Percentiles rank a stretch among this genome's conserved stretches.
phyloP scores from a whole-genome alignment of 2,113 vertebrate species.

The Sylvilagus bachmani region DNA sequence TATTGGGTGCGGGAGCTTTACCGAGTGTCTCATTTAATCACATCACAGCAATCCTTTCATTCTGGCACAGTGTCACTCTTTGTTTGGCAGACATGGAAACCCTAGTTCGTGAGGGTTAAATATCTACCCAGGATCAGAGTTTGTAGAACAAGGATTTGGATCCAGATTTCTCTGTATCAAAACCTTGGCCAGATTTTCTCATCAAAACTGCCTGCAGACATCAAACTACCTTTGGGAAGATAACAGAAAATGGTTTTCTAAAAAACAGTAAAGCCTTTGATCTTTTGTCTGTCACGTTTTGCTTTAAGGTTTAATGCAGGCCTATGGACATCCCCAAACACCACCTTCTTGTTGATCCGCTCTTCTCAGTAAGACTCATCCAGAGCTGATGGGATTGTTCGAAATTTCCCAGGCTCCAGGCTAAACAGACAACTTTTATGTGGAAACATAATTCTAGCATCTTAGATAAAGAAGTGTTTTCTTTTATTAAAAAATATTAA shows the following conservation, averaged over 20 bases:
- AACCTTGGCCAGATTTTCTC: neutral
- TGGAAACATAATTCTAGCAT: neutral
- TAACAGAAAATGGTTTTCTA: neutral
- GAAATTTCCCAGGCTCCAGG: conserved; percentile 28
- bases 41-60: neutral
- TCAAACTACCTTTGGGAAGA: neutral
- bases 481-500: neutral
- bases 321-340: conserved; percentile 7
- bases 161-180: neutral
- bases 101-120: neutral
- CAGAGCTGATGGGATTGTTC: conserved; percentile 36
- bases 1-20: conserved; percentile 27
- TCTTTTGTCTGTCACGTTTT: neutral
- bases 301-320: conserved; percentile 52
- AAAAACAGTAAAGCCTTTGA: neutral
- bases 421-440: conserved; percentile 42
- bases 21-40: neutral
- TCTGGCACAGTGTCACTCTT: conserved; percentile 7
- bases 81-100: conserved; percentile 5
- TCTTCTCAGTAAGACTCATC: conserved; percentile 38
- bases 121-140: neutral
- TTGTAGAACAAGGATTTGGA: conserved; percentile 23
- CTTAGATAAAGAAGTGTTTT: conserved; percentile 41
- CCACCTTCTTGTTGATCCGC: neutral
- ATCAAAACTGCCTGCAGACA: neutral